Conservation (phyloP, 2,113 vertebrate genomes). For the Callospermophilus lateralis region DNA sequence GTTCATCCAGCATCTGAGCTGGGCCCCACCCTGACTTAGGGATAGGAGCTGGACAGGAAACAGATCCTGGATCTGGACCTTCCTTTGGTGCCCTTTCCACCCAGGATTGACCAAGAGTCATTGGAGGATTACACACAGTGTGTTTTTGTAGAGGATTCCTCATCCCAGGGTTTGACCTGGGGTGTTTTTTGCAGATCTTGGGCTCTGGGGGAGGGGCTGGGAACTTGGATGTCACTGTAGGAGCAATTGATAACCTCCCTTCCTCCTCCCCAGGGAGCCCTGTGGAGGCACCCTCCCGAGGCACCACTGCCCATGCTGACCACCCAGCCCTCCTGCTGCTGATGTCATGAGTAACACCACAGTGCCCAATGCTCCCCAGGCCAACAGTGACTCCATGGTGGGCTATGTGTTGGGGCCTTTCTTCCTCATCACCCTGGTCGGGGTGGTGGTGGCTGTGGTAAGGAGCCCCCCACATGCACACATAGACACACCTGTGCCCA, state of each 20-base stretch:
- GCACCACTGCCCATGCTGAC: conserved; percentile 68
- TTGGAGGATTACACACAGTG: background rate
- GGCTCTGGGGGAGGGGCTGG: background rate
- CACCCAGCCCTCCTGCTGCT: background rate
- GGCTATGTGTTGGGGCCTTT: conserved; percentile 94
- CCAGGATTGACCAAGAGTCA: background rate
- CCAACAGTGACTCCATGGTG: conserved; percentile 89
- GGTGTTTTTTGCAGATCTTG: background rate
- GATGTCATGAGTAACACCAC: conserved; percentile 93
- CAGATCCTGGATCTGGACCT: background rate
- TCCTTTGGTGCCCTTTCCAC: background rate
- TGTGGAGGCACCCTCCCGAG: conserved; percentile 73
- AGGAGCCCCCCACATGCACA: conserved; percentile 75
- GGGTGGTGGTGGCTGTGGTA: conserved; percentile 94
- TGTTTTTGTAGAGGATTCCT: background rate
- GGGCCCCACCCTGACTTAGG: background rate
- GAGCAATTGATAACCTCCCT: background rate
- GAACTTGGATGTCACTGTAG: background rate
- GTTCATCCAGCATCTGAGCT: background rate
- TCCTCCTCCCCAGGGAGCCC: conserved; percentile 76
- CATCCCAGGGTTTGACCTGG: background rate
- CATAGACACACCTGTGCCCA: background rate
- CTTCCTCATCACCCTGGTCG: conserved; percentile 93
- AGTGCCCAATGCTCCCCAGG: conserved; percentile 86
- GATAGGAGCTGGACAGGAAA: background rate